Base-by-base conservation (phyloP, 1,140 invertebrate species). In the Orussus abietinus region DNA sequence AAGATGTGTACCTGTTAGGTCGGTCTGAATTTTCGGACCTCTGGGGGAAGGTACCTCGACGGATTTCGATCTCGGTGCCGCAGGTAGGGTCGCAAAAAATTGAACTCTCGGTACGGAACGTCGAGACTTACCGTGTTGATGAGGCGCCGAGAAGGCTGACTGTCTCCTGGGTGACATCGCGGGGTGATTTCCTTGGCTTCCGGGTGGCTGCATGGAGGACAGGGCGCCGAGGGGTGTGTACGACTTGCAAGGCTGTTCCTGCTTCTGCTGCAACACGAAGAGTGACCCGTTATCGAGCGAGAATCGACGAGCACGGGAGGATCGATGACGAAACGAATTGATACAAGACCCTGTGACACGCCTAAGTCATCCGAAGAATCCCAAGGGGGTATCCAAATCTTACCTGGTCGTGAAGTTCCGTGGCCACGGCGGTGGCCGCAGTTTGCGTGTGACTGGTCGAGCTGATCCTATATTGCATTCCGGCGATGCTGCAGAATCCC, bases 201-300 rank as follows among this genome's bases (percentile, higher is more conserved):
- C 84, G 1, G 86, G 86, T 17, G 88, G 88, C 70, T 88, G 80
- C 88, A 91, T 91, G 48, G 83, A 88, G 22, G 87, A 90, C 41
- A 90, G 72, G n/a, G 88, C 88, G 33, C 84, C 84, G 22, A 91
- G 75, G 10, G 88, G 88, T 21, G 86, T 89, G 60, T 91, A 91
- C 17, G 78, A 79, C 55, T 81, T 80, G 53, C 72, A 74, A 7
- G 76, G 75, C 37, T 74, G 68, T 41, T 70, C 70, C 19, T 55
- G 38, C 43, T 72, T 74, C 61, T 69, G 57, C 51, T 37, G 38
- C 2, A 28, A 13, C 37, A 46, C 33, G 41, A 37, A 21, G 9
- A 2, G 32, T 22, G 20, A 28, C 12, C 13, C 33, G n/a, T n/a
- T n/a, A n/a, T n/a, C n/a, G n/a, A n/a, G n/a, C n/a, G n/a, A n/a